Conservation (phyloP, 2,113 vertebrate genomes). For the Solea solea region DNA sequence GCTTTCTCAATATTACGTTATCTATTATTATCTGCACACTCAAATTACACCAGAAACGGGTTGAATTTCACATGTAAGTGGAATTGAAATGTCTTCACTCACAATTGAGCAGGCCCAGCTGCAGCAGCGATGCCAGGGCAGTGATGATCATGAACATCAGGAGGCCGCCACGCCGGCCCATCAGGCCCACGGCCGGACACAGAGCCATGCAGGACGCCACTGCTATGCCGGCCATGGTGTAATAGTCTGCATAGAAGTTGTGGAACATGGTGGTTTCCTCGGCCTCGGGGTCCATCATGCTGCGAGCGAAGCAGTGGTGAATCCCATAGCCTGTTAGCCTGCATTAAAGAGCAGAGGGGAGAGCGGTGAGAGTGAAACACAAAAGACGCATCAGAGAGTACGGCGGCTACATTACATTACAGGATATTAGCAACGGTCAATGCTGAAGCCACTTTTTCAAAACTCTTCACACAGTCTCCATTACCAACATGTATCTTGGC, state of each 20-base stretch:
- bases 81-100: conserved; percentile 70
- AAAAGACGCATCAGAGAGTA: not conserved
- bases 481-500: too few relatives aligned
- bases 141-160: conserved; percentile 97
- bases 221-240: conserved; percentile 91
- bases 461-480: too few relatives aligned
- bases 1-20: not conserved
- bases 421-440: too few relatives aligned
- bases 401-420: not conserved
- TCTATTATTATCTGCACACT: not conserved
- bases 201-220: conserved; percentile 92
- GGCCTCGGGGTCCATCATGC: conserved; percentile 90
- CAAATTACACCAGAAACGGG: not conserved
- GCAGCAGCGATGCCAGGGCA: conserved; percentile 92
- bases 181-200: conserved; percentile 89
- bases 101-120: conserved; percentile 95
- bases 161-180: conserved; percentile 92
- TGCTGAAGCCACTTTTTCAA: too few relatives aligned
- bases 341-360: conserved; percentile 6
- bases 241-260: conserved; percentile 95
- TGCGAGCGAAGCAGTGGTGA: conserved; percentile 97
- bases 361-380: not conserved
- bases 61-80: not conserved
- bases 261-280: conserved; percentile 85
- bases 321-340: conserved; percentile 96